phyloP scores from a whole-genome alignment of 2,113 vertebrate genomes.

The Oreochromis niloticus region DNA sequence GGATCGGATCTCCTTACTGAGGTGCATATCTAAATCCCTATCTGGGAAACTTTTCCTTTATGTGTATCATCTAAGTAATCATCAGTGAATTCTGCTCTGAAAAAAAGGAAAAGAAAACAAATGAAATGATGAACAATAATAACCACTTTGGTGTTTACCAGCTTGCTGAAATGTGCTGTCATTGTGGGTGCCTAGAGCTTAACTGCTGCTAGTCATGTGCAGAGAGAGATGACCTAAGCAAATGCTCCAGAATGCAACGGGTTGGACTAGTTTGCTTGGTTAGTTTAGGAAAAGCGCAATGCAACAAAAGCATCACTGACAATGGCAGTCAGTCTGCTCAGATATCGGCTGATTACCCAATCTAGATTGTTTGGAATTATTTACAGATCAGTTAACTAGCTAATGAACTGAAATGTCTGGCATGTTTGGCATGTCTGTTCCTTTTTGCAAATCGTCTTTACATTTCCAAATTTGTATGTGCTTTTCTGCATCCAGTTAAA shows the following conservation, averaged over 20 bases:
- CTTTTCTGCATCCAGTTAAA: background rate
- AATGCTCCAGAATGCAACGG: background rate
- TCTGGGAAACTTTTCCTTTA: background rate
- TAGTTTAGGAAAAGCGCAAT: background rate
- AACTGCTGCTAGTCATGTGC: background rate
- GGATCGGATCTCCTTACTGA: background rate
- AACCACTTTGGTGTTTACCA: background rate
- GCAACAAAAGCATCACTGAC: background rate
- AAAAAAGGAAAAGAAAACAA: background rate
- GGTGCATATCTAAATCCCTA: background rate
- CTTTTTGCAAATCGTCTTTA: accelerated
- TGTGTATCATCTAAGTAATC: background rate
- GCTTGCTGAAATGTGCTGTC: background rate
- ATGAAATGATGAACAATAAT: background rate
- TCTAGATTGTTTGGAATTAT: background rate
- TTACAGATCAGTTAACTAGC: background rate
- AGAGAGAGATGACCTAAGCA: background rate
- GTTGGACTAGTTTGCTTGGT: background rate
- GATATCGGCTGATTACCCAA: background rate
- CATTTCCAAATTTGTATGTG: background rate
- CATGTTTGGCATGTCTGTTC: too few species aligned
- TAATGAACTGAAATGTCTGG: background rate
- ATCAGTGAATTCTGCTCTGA: background rate
- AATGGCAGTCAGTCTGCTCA: background rate
- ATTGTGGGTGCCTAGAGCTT: background rate